Evolutionary conservation across 2,113 vertebrate genomes (phyloP), one percentile per base, ranked within the genome.

Genomic region (Chaetodon auriga): DNA sequence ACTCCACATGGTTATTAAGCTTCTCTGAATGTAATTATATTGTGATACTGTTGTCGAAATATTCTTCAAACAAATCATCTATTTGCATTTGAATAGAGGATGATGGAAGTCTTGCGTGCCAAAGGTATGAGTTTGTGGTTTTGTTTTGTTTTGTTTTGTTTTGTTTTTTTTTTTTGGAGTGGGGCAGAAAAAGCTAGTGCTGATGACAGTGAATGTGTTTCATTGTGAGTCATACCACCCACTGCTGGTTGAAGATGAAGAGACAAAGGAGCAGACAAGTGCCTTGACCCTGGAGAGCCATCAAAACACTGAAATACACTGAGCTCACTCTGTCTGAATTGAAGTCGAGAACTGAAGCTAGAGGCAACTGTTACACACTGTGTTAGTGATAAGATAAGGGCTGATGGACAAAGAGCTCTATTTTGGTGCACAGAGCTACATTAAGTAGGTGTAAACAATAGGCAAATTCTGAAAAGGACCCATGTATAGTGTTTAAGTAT

Each of bases 261-360:
- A 90, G 80, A 89, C 71, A 78, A 90, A 87, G 49, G 53, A 84
- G 75, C 81, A 89, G 85, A 87, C 62, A 60, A 90, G 89, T 68
- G 79, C 25, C 74, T 57, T 75, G 87, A 87, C 88, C 86, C 86
- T 71, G 78, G 79, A 87, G 66, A 89, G 78, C 82, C 82, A 84
- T 87, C 77, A 87, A 84, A 89, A 79, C 68, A 78, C 61, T 45
- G 30, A 77, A 86, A 83, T 72, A 78, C 57, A 66, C 63, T 61
- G 53, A 87, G 81, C 72, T 60, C 4, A 9, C 74, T 65, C 36
- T 16, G 35, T 75, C 70, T 87, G 83, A 81, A 83, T 74, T 64
- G 63, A 85, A 82, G 81, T 77, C 2, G 61, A 74, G 77, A 92
- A 86, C 72, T 3, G 1, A 36, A 71, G 82, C 84, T 45, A 68